Base-by-base conservation (phyloP, 2,797 vertebrate genomes). In the Neosalanx taihuensis region DNA sequence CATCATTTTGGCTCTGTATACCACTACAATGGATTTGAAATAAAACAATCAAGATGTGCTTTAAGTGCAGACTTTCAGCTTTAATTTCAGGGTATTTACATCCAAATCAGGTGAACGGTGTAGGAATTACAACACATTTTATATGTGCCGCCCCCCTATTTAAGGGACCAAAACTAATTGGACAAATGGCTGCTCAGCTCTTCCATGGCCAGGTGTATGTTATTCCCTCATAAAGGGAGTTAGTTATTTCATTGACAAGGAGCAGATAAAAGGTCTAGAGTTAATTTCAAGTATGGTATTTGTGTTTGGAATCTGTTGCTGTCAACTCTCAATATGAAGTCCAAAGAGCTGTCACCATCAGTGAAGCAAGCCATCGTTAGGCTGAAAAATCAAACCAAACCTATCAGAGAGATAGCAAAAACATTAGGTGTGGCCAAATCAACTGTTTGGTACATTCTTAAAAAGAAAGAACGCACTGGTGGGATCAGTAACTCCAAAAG, bases 311-410 rank as follows among this genome's bases (percentile, higher is more conserved):
- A 37, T 69, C 49, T 20, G 51, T 53, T 53, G 51, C 51, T 53
- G 51, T 53, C 51, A 53, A 53, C 51, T 53, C 20, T 51, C 49
- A 65, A 68, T 57, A 57, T 33, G 29, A 68, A 20, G 15, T 68
- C 51, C 17, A 68, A 68, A 68, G 66, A 69, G 57, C 59, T 63
- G 59, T 71, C 69, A 71, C n/a, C 51, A 37, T 37, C 58, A 73
- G 72, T 77, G 71, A 82, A 74, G 75, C 68, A 76, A 80, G 70
- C 77, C 13, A 79, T 85, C 66, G 72, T 79, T 81, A 77, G 74
- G 72, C 67, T 72, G 56, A 69, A 67, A 81, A 72, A 73, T 66
- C 67, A 66, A 73, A 70, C 77, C 67, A 76, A 64, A 35, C 67
- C 35, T 26, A 72, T 71, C 63, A 75, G 67, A 66, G 73, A 64